These are phyloP conservation scores for Bombus superbus DNA, from an alignment of 1,140 invertebrate species.

Conservation along the genomic window DNA sequence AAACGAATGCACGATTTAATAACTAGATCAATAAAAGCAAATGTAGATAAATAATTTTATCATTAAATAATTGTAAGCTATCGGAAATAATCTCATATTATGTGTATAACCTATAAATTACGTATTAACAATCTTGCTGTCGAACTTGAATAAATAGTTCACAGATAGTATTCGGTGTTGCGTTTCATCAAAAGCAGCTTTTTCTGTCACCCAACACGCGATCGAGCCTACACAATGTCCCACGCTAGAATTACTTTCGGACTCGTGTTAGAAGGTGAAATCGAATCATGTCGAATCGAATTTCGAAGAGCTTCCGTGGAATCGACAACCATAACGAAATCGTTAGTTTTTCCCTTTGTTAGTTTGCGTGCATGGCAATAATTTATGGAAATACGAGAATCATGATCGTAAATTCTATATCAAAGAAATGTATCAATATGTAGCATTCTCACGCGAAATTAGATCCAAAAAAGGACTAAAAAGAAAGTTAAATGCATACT, in stretches of 20 bases:
- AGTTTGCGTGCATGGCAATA: conserved; percentile 10
- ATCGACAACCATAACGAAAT: background rate
- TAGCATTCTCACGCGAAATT: no score
- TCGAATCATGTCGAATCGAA: conserved; percentile 30
- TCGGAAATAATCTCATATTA: background rate
- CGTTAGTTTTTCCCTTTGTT: background rate
- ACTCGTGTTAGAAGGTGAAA: conserved; percentile 44
- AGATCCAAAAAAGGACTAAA: no score
- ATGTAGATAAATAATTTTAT: background rate
- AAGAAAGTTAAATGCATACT: no score
- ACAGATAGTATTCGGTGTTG: background rate
- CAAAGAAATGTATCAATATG: no score
- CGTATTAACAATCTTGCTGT: background rate
- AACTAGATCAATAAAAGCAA: background rate
- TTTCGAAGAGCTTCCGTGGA: conserved; percentile 26
- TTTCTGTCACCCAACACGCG: conserved; percentile 23
- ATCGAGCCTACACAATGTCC: conserved; percentile 23
- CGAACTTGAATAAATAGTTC: conserved; percentile 4
- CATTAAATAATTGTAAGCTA: background rate
- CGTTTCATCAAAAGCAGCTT: conserved; percentile 26
- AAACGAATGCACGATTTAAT: background rate
- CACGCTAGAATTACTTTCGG: conserved; percentile 41
- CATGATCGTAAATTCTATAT: background rate
- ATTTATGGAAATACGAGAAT: background rate
- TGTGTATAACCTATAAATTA: no score